These are phyloP conservation scores for Halichondria panicea DNA, from an alignment of 37 sponge, comb jelly and placozoan genomes.

Conservation along the genomic window DNA sequence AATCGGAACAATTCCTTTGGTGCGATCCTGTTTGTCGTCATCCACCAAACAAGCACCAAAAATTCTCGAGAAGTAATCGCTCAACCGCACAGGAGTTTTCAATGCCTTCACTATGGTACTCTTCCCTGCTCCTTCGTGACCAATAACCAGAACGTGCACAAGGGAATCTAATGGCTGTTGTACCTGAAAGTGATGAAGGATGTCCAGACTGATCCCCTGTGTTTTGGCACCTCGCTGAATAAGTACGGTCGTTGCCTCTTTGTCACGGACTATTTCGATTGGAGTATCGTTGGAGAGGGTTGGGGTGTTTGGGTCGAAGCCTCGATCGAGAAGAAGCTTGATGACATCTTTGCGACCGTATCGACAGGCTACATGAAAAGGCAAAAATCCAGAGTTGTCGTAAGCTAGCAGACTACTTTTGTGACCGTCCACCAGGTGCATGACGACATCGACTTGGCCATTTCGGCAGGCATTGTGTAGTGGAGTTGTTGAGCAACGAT, in stretches of 20 bases:
- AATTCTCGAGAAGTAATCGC: background rate
- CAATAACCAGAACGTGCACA: conserved; percentile 34
- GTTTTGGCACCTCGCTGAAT: conserved; percentile 40
- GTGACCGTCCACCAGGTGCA: conserved; percentile 10
- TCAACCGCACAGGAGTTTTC: background rate
- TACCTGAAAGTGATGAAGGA: conserved; percentile 2
- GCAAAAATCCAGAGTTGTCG: conserved; percentile 16
- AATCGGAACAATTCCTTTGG: conserved; percentile 48
- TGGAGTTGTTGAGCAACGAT: conserved; percentile 6
- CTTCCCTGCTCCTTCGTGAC: conserved; percentile 50
- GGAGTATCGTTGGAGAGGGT: background rate
- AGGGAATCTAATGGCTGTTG: conserved; percentile 15
- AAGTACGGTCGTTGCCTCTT: conserved; percentile 24
- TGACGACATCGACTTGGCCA: conserved; percentile 18
- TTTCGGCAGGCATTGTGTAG: conserved; percentile 42
- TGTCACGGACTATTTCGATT: conserved; percentile 15
- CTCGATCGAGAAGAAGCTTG: conserved; percentile 3
- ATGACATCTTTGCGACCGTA: conserved; percentile 20
- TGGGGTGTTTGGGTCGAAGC: conserved; percentile 7
- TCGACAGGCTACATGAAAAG: conserved; percentile 30
- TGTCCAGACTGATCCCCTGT: background rate
- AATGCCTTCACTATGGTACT: conserved; percentile 54
- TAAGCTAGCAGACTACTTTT: background rate
- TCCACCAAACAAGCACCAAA: background rate
- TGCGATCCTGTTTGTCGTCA: background rate